These are phyloP conservation scores for Chaetophractus vellerosus DNA, from an alignment of 2,797 vertebrate genomes.

Conservation along the genomic window DNA sequence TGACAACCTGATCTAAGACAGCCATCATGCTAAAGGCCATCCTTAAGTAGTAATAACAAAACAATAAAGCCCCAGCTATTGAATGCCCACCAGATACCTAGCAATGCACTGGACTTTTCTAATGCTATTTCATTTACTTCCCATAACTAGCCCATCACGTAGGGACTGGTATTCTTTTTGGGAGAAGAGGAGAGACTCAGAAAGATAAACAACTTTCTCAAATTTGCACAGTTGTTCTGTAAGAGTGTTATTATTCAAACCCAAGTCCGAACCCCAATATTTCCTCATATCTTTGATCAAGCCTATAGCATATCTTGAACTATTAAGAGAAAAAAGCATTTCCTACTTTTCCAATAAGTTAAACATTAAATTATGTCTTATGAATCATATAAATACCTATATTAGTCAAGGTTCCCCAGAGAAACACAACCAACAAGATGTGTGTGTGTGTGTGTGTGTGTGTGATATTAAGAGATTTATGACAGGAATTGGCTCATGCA, in stretches of 20 bases:
- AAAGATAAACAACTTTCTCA: constrained; percentile 12
- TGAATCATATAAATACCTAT: constrained; percentile 24
- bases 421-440: too few species aligned
- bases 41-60: neutral
- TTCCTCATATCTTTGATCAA: neutral
- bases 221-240: neutral
- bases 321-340: neutral
- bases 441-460: too few species aligned
- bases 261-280: neutral
- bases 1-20: neutral
- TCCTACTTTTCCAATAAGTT: neutral
- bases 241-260: neutral
- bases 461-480: too few species aligned
- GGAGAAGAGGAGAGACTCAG: neutral
- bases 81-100: neutral
- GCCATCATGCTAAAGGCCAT: neutral
- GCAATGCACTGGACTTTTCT: neutral
- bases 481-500: too few species aligned
- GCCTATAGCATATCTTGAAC: neutral
- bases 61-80: neutral
- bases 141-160: neutral
- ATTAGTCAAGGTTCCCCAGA: too few species aligned
- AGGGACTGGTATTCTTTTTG: neutral
- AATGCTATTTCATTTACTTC: neutral
- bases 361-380: neutral